phyloP scores from a whole-genome alignment of 2,888 invertebrate species.

The Diachrysia chrysitis region DNA sequence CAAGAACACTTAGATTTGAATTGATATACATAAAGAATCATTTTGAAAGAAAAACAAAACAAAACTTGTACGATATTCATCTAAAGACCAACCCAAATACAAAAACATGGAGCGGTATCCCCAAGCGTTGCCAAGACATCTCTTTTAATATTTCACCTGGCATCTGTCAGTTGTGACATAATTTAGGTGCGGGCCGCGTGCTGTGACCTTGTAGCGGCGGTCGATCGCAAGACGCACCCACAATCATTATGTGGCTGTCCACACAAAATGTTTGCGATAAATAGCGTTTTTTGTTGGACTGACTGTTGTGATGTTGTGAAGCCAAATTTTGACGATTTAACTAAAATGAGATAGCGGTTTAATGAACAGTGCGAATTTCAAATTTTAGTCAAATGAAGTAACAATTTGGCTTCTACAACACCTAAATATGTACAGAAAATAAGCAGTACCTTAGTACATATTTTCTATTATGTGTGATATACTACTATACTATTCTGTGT shows the following conservation, averaged over 20 bases:
- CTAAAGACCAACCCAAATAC: not conserved
- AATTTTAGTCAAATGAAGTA: no score
- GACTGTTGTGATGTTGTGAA: not conserved
- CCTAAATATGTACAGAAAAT: no score
- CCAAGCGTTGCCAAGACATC: not conserved
- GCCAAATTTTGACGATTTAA: no score
- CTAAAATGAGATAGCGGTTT: no score
- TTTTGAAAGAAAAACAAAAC: not conserved
- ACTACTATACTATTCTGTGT: no score
- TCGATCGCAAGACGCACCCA: constrained; percentile 57
- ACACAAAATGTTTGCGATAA: constrained; percentile 19
- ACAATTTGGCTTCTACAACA: no score
- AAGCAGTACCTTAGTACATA: no score
- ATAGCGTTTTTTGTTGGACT: not conserved
- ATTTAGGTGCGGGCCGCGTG: constrained; percentile 39
- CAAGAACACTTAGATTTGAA: no score
- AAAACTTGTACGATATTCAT: not conserved
- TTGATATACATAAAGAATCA: no score
- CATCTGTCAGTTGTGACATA: constrained; percentile 29
- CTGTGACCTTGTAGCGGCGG: constrained; percentile 51
- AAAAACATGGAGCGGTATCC: not conserved
- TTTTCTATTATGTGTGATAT: no score
- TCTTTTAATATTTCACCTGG: constrained; percentile 27
- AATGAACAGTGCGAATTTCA: no score
- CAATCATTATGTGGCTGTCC: constrained; percentile 26